Evolutionary conservation across 1,140 invertebrate genomes (phyloP), one percentile per base, ranked within the genome.

Genomic region (Ptiloglossa arizonensis): DNA sequence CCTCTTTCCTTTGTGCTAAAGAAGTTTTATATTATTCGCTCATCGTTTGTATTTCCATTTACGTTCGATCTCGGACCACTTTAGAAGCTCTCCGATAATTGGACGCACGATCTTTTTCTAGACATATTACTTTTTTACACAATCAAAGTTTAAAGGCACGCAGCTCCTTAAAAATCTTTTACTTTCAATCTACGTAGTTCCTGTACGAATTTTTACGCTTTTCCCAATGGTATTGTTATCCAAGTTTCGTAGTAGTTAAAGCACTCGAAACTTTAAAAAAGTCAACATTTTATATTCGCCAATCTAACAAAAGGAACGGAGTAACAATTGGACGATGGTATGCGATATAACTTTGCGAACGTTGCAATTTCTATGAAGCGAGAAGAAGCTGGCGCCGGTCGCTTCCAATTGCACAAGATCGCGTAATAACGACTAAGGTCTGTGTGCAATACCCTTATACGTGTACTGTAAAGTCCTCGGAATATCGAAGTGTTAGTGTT

Each of bases 361-460:
- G 67, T 78, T 24, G 46, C 48, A 81, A 66, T 72, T 78, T 72
- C 60, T 62, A 46, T 50, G 50, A 52, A 38, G 60, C 52, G 56
- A 60, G 50, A 56, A 71, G 73, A 46, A 71, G 56, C 60, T 72
- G 74, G 79, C 68, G 81, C 74, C 69, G 48, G 74, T 32, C 38
- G 79, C 50, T 59, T 69, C 41, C 73, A 78, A 64, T 83, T 83
- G 81, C 81, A 82, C 80, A 69, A 83, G 81, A 83, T 83, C 81
- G 64, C 50, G 74, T 82, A 83, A 83, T 79, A 83, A 73, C 79
- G 80, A 50, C 32, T 17, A 63, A 68, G 35, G 66, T 24, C 19
- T 15, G 29, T 19, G 22, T 35, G 38, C 57, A 60, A n/a, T 70
- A 69, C 46, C 22, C 54, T 17, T 48, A 3, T 57, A 59, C 9